Percentiles rank a stretch among this genome's conserved stretches.
Conservation (phyloP, 2,113 vertebrate species). For the Caranx ignobilis region DNA sequence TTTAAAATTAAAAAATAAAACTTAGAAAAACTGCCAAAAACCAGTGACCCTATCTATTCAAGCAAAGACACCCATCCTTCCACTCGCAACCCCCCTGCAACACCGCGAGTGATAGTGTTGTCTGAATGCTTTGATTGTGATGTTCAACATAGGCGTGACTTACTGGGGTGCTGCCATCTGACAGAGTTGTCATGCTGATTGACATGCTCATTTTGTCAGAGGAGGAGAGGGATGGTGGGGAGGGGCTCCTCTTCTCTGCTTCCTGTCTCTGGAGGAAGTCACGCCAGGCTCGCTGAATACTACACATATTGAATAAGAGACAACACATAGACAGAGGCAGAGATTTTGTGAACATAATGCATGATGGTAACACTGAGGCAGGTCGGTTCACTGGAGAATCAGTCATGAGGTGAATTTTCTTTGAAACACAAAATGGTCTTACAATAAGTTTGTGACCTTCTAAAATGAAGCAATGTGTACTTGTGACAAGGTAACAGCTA, state of each 20-base stretch:
- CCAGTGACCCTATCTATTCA: background rate
- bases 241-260: conserved; percentile 89
- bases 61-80: background rate
- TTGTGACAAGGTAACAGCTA: background rate
- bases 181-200: conserved; percentile 95
- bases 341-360: background rate
- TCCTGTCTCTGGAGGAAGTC: conserved; percentile 90
- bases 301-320: conserved; percentile 46
- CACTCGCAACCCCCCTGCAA: background rate
- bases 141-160: conserved; percentile 74
- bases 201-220: conserved; percentile 95
- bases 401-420: background rate
- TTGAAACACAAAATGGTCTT: background rate
- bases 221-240: conserved; percentile 89
- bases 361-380: background rate
- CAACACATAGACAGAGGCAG: background rate
- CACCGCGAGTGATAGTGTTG: background rate
- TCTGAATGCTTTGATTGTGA: background rate
- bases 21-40: no score
- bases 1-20: no score
- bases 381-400: background rate
- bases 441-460: background rate
- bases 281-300: conserved; percentile 93
- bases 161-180: conserved; percentile 93
- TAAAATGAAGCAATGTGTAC: background rate